Evolutionary conservation across 2,888 invertebrate species (phyloP).

Genomic region (Caenorhabditis macrosperma): DNA sequence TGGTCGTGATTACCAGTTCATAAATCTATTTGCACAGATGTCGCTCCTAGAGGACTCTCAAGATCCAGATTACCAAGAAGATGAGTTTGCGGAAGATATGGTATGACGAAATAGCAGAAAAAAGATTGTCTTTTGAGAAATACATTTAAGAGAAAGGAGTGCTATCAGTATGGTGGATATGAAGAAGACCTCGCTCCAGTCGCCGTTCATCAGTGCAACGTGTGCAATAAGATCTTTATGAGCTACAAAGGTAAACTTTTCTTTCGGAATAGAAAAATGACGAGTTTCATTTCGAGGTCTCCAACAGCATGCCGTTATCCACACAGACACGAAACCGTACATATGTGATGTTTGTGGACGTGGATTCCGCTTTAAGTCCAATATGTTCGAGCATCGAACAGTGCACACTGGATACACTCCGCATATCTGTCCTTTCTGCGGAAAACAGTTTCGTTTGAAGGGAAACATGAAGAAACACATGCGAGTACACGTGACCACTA

Average conservation of each 20-base stretch:
- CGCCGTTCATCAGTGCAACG: conserved; percentile 55
- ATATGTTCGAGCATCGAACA: conserved; percentile 58
- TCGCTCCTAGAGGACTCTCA: conserved; percentile 35
- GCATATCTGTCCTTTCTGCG: conserved; percentile 55
- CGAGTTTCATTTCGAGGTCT: conserved; percentile 28
- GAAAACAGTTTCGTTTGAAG: conserved; percentile 54
- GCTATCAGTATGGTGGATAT: conserved; percentile 10
- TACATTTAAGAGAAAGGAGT: background rate
- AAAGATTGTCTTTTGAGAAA: too few relatives aligned
- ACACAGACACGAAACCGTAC: conserved; percentile 55
- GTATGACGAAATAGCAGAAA: background rate
- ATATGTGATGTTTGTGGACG: conserved; percentile 51
- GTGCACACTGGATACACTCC: conserved; percentile 58
- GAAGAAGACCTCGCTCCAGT: conserved; percentile 18
- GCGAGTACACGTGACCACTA: conserved; percentile 43
- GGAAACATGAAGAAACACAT: conserved; percentile 61
- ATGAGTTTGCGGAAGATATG: background rate
- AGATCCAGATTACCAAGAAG: conserved; percentile 2
- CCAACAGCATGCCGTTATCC: conserved; percentile 52
- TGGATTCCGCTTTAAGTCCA: conserved; percentile 57
- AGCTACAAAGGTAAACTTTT: conserved; percentile 39
- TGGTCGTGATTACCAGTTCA: too few relatives aligned
- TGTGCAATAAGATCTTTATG: conserved; percentile 57
- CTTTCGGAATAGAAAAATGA: too few relatives aligned
- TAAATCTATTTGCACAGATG: conserved; percentile 15